phyloP scores from a whole-genome alignment of 2,797 vertebrate species.

The Urosaurus nigricauda region DNA sequence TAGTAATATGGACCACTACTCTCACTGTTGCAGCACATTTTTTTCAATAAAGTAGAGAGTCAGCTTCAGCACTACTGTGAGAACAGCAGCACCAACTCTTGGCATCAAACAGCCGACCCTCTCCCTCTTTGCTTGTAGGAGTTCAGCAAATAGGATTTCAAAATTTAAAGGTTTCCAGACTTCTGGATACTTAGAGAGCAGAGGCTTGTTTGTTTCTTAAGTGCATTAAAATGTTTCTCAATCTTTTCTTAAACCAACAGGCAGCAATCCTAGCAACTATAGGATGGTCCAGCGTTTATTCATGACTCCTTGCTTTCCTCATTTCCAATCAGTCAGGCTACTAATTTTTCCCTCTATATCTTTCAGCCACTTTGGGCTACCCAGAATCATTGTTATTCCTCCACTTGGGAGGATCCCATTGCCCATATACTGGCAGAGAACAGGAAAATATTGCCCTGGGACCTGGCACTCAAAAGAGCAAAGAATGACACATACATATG shows the following conservation, averaged over 20 bases:
- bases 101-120: constrained; percentile 1
- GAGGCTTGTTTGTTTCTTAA: neutral
- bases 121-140: neutral
- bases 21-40: neutral
- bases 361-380: neutral
- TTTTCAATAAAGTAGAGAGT: constrained; percentile 42
- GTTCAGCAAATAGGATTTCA: neutral
- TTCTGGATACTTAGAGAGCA: neutral
- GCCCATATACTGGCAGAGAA: neutral
- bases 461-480: neutral
- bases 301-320: neutral
- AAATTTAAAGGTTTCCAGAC: too few species aligned
- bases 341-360: neutral
- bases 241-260: neutral
- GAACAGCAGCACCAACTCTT: constrained; percentile 71
- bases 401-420: neutral
- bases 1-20: neutral
- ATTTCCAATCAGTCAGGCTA: neutral
- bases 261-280: neutral
- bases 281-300: neutral
- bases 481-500: neutral
- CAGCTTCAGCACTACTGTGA: constrained; percentile 70
- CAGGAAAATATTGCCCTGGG: neutral
- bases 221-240: neutral
- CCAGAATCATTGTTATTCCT: neutral